phyloP scores from a whole-genome alignment of 2,888 invertebrate species.

The Euzophera pinguis region DNA sequence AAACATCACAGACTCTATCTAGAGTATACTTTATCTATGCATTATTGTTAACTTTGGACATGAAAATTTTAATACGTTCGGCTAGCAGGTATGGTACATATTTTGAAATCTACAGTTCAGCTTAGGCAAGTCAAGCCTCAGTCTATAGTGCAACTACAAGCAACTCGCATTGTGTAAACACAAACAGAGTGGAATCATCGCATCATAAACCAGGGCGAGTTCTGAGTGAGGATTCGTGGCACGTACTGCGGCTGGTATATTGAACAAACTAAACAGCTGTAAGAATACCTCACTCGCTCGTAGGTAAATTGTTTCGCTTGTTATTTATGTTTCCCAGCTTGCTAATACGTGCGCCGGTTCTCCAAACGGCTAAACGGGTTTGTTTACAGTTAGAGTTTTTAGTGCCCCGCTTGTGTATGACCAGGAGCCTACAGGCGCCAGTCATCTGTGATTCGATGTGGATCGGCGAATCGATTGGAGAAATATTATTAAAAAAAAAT shows the following conservation, averaged over 20 bases:
- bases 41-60: no score
- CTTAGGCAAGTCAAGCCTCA: no score
- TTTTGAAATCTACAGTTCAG: background rate
- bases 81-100: background rate
- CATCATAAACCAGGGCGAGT: slow-evolving; percentile 48
- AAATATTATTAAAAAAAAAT: no score
- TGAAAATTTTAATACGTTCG: no score
- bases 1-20: no score
- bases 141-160: background rate
- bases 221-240: slow-evolving; percentile 49
- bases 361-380: slow-evolving; percentile 40
- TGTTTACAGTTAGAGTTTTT: slow-evolving; percentile 35
- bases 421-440: background rate
- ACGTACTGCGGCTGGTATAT: slow-evolving; percentile 64
- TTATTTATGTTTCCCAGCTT: slow-evolving; percentile 75
- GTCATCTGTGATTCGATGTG: no score
- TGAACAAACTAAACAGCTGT: slow-evolving; percentile 76
- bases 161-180: background rate
- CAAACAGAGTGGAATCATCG: slow-evolving; percentile 57
- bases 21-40: no score
- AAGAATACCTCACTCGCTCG: slow-evolving; percentile 70
- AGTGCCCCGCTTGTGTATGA: slow-evolving; percentile 29
- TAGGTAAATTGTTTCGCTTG: slow-evolving; percentile 75
- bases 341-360: slow-evolving; percentile 67
- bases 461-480: no score